Base-by-base conservation (phyloP, 2,888 invertebrate species). In the Polietes domitor region DNA sequence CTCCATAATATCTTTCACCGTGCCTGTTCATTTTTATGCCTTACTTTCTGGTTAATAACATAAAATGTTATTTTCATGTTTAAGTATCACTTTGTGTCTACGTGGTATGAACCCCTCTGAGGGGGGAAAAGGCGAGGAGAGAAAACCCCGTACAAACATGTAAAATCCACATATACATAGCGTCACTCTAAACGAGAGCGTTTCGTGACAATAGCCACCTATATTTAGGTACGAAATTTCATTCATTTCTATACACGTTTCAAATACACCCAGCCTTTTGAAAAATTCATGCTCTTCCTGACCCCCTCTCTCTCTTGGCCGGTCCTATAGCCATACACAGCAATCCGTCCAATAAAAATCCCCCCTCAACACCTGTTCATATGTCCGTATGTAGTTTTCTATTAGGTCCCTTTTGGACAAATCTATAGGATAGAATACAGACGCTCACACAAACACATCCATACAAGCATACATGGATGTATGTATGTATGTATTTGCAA, bases 1-100 rank as follows among this genome's bases (percentile, higher is more conserved):
- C 58, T 10, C 17, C 17, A 32, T 63, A 41, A 65, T 65, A 41
- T 65, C 37, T 0, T 7, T 0, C 2, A 9, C 15, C 15, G n/a
- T 2, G 1, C 32, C 28, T 63, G 63, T 63, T 17, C 32, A 28
- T 63, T 63, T 65, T 19, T 3, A 9, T 75, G 58, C 47, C 43
- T 53, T 43, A 55, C 61, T 55, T 72, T 73, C 41, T 80, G 58
- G 76, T 81, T 81, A 80, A 84, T 80, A 80, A 84, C 65, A 84
- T 75, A 81, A 80, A 84, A 84, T 78, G 75, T 77, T 78, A 76
- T 78, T 80, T 78, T 80, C 78, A 81, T 84, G 78, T 81, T 78
- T 78, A 81, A 81, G 78, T 81, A 81, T 76, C 72, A 73, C 72
- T 84, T 80, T 84, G 81, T 50, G 75, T 75, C 53, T 78, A 78